These are phyloP conservation scores for Abrostola tripartita DNA, from an alignment of 2,888 invertebrate genomes.

Conservation along the genomic window DNA sequence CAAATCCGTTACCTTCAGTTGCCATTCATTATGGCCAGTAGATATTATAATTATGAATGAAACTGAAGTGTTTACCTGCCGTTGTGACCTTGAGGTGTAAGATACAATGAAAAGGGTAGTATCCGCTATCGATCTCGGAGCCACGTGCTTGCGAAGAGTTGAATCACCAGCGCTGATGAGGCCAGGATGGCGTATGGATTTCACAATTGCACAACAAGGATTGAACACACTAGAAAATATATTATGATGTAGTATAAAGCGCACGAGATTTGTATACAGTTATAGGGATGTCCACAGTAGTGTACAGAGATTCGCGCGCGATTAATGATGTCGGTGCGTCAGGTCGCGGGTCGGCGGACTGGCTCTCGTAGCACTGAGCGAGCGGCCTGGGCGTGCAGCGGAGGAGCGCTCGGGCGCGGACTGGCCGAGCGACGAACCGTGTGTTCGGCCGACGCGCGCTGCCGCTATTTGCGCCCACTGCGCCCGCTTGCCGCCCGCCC, in stretches of 20 bases:
- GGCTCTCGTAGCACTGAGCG: conserved; percentile 33
- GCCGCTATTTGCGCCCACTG: conserved; percentile 84
- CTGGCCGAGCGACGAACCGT: conserved; percentile 61
- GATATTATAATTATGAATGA: conserved; percentile 61
- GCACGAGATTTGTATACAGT: conserved; percentile 10
- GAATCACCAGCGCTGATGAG: conserved; percentile 62
- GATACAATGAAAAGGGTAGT: conserved; percentile 60
- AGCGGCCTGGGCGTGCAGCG: conserved; percentile 21
- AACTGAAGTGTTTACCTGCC: conserved; percentile 76
- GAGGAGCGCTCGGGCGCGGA: conserved; percentile 68
- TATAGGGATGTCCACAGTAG: conserved; percentile 19
- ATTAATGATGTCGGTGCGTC: conserved; percentile 49
- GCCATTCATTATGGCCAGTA: conserved; percentile 40
- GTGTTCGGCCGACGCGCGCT: conserved; percentile 75
- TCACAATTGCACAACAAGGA: conserved; percentile 59
- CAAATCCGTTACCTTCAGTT: conserved; percentile 25
- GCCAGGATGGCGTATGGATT: conserved; percentile 60
- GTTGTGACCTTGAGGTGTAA: conserved; percentile 75
- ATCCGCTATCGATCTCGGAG: conserved; percentile 68
- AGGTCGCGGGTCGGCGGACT: conserved; percentile 36
- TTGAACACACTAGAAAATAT: conserved; percentile 30
- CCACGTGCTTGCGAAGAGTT: conserved; percentile 63
- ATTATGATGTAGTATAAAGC: conserved; percentile 3
- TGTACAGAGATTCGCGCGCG: conserved; percentile 53
- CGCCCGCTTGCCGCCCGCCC: conserved; percentile 78